Base-by-base conservation (phyloP, 1,140 invertebrate species). In the Danaus melanippus region DNA sequence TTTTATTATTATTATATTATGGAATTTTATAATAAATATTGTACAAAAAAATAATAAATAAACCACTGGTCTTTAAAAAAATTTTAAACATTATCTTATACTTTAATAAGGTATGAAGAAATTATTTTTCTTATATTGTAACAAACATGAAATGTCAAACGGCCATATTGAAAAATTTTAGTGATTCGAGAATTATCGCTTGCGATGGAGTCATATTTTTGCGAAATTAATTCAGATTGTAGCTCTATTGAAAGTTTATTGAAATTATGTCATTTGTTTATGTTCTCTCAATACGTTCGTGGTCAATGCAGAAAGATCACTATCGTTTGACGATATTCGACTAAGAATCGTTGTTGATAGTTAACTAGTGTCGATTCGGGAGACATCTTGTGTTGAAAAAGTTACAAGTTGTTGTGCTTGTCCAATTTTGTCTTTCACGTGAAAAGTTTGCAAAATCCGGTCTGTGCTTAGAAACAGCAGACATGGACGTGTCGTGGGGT, bases 161-260 rank as follows among this genome's bases (percentile, higher is more conserved):
- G 46, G 81, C 83, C 84, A 86, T 86, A 74, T 86, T 86, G 66
- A 73, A 77, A 32, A 75, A 68, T 76, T 72, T 82, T 78, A 87
- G 81, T 86, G 68, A 79, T 76, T 82, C 72, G 66, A 65, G 76
- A 85, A 86, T 82, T 87, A 83, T 85, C 80, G 74, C 74, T 84
- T 82, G 86, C 86, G 71, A 88, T 88, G 86, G 86, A 87, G 85
- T 85, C 83, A 77, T 76, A 86, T 84, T 87, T 86, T 87, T 77
- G 74, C 76, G 71, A 76, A 76, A 77, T 78, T 74, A 82, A 77
- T 76, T 79, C 75, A 72, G 76, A 79, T 76, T 71, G 75, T 79
- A 79, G 73, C 77, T 78, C 77, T 66, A 71, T 79, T 78, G 83
- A 71, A 69, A 76, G 73, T 81, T 83, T 74, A 66, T 76, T 75